Percentiles rank a stretch among this genome's conserved stretches.
phyloP scores from a whole-genome alignment of 2,797 vertebrate genomes.

The Hylomyscus alleni region DNA sequence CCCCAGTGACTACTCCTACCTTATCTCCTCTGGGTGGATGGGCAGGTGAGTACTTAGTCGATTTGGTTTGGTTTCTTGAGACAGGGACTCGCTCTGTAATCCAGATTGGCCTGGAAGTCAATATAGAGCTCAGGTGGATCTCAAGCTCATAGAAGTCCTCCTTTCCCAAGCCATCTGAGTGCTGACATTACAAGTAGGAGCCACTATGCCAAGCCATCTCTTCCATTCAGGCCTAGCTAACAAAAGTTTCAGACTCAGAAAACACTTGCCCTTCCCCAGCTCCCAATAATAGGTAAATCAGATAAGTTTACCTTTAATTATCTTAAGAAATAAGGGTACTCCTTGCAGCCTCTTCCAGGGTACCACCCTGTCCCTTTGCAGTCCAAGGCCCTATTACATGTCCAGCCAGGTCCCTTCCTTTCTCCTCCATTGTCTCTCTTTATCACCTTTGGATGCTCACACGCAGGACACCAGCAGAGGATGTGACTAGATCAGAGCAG shows the following conservation, averaged over 20 bases:
- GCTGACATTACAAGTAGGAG: not conserved
- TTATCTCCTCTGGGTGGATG: not conserved
- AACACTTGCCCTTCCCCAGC: not conserved
- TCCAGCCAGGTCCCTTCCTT: not conserved
- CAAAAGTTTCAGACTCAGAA: not conserved
- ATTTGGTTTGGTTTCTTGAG: not conserved
- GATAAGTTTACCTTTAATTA: not conserved
- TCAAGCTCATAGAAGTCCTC: not conserved
- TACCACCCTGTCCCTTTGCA: not conserved
- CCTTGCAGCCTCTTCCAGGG: not conserved
- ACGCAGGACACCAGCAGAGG: not conserved
- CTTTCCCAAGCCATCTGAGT: not conserved
- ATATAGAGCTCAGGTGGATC: not conserved
- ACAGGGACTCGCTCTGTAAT: not conserved
- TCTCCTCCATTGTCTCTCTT: conserved; percentile 32
- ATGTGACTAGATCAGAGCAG: not conserved
- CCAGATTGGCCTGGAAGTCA: not conserved
- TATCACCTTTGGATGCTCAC: conserved; percentile 32
- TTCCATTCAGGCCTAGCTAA: not conserved
- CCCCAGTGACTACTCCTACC: not conserved
- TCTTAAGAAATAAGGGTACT: not conserved
- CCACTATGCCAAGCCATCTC: not conserved
- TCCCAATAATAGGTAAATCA: not conserved
- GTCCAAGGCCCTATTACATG: not conserved
- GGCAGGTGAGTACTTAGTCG: too few species aligned